Base-by-base conservation (phyloP, 2,888 invertebrate genomes). In the Galeopsomyia nigrocyanea region DNA sequence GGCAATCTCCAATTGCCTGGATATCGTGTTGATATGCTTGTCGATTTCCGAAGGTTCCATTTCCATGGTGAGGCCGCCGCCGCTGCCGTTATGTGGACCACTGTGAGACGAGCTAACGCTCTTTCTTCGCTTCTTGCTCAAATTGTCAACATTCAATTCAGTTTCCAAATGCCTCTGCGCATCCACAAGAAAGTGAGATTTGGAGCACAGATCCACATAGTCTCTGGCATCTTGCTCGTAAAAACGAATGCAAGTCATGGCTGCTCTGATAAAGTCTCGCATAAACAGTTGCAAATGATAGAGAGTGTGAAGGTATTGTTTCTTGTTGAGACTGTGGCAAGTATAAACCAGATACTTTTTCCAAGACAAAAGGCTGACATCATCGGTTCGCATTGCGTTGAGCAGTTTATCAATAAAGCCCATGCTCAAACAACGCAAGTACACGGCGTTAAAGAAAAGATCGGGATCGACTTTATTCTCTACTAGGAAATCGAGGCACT, bases 1-100 rank as follows among this genome's bases (percentile, higher is more conserved):
- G 0, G 92, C 91, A 0, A 95, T 89, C 79, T 96, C 95, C 79
- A 93, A 91, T 84, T 97, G 96, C n/a, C 93, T 88, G 6, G 90
- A 89, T 76, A 96, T 92, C 0, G 94, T 94, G 69, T 92, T 92
- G 78, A 96, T 92, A 77, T 95, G 92, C 77, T 91, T 92, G 83
- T 92, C 92, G 77, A 95, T 90, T n/a, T 92, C 91, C 75, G 89
- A 88, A 26, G 90, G 90, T 84, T 92, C 92, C 82, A 94, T 88
- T 84, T 92, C 91, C 88, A 94, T 91, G 9, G 92, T 90, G 56
- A 94, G 88, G 51, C 78, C 73, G 3, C 76, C 77, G n/a, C n/a
- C n/a, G n/a, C n/a, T n/a, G n/a, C n/a, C n/a, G n/a, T n/a, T n/a
- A 31, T 77, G 76, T 10, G 65, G 57, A 19, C 75, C 77, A 49